Evolutionary conservation across 1,140 invertebrate species (phyloP), one percentile per base, ranked within the genome.

Genomic region (Ceratina australensis): DNA sequence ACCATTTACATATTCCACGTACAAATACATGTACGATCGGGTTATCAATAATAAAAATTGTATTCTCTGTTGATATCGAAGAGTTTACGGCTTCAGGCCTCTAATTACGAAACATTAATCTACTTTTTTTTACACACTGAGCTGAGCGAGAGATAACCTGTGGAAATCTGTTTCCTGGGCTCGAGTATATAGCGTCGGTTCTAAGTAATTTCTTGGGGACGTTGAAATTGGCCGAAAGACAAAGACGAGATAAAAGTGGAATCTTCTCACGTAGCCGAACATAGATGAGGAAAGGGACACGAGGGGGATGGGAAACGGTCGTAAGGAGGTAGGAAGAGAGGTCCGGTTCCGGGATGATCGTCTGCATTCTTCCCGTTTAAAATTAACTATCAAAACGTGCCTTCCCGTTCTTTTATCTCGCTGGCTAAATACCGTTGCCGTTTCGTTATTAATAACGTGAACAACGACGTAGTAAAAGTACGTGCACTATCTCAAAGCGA

Each of bases 51-150:
- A 42, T n/a, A n/a, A 42, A 42, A 78, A 72, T 78, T 57, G 72
- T 60, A 16, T 20, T 57, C 24, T 49, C 60, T 15, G 8, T 28
- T 22, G 56, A 76, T 33, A 64, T 65, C 28, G 26, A 26, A 56
- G 50, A 74, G 26, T 47, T 65, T 16, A 24, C 52, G 42, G 52
- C 24, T 47, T 57, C 12, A 63, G 68, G 28, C 57, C 72, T 75
- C 67, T 81, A 84, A 84, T 84, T 81, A 75, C 83, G 82, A 84
- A 73, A 81, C 79, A 81, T 85, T 84, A 84, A 84, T 85, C 78
- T 67, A 66, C 60, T 10, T 42, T 42, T 42, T 42, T 42, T 42
- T 42, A 42, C 33, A 10, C 10, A 5, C 33, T 5, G 33, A 10
- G 5, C 33, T 42, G 33, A 42, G 5, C 33, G 33, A 10, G 33